Base-by-base conservation (phyloP, 2,888 invertebrate species). In the Dasysyrphus tricinctus region DNA sequence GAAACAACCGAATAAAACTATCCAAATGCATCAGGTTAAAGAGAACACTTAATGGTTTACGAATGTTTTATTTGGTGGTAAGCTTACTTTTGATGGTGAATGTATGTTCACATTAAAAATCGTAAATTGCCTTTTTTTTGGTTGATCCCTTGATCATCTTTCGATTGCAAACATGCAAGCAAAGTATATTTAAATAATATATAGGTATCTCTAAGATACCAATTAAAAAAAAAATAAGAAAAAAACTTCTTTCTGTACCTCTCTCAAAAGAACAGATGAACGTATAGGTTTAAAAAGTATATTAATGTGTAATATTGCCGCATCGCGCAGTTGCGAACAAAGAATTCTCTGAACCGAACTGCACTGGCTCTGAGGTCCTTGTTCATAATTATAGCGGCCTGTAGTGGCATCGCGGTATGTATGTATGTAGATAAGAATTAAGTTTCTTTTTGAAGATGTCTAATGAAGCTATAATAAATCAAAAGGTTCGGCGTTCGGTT, bases 401-500 rank as follows among this genome's bases (percentile, higher is more conserved):
- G 32, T 54, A 47, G 42, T 39, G 12, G 59, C 37, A 39, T 39
- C 37, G 37, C 16, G 19, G 14, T 32, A 59, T 59, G n/a, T 44
- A n/a, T 51, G 61, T 44, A 67, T 75, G 69, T 44, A 70, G 69
- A 61, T 72, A 57, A 54, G 70, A 76, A 57, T 81, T 63, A 70
- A 65, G 69, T 76, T 81, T 76, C 63, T 72, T 81, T 70, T 81
- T 76, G 69, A 63, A 70, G 70, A 76, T 56, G 69, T 69, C 75
- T 80, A 69, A 80, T 81, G 80, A 70, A 70, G 80, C 75, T 75
- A 34, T 76, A 81, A 81, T 81, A 81, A 81, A 81, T 81, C 76
- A 81, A 76, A 81, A 76, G 56, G 74, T 44, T 74, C 59, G 47
- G 57, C 9, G 49, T 12, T 51, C 47, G 2, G n/a, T 76, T 11